Percentiles rank a stretch among this genome's conserved stretches.
These are phyloP conservation scores for Mus spretus DNA, from an alignment of 2,797 vertebrate species.

Conservation along the genomic window DNA sequence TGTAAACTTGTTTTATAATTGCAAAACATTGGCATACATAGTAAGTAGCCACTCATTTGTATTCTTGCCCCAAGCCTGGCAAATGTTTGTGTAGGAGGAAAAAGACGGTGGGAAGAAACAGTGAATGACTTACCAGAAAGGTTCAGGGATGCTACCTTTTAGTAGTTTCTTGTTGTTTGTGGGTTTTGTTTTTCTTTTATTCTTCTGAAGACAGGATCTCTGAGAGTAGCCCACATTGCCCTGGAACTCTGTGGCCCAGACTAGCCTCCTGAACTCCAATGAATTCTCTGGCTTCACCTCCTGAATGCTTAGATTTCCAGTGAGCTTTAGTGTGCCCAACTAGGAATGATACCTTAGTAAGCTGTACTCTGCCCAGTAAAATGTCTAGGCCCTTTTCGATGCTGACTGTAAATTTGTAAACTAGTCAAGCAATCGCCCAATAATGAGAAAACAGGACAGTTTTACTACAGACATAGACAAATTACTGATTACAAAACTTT, in stretches of 20 bases:
- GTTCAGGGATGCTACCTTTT: no score
- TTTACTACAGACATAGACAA: conserved; percentile 2
- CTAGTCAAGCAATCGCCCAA: neutral
- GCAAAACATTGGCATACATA: neutral
- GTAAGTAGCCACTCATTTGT: neutral
- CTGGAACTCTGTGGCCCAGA: neutral
- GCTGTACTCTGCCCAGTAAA: neutral
- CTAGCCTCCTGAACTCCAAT: neutral
- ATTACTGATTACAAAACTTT: conserved; percentile 10
- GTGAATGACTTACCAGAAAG: neutral
- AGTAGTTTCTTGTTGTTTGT: neutral
- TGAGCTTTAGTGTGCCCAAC: no score
- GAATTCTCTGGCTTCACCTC: neutral
- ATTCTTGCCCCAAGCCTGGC: neutral
- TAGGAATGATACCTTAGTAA: neutral
- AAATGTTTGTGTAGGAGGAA: neutral
- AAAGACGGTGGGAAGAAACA: neutral
- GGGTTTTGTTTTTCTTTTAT: neutral
- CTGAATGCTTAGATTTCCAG: neutral
- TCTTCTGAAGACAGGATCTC: neutral
- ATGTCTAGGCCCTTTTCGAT: neutral
- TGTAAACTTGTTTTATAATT: conserved; percentile 10
- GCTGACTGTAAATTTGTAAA: conserved; percentile 30
- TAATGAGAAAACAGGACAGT: conserved; percentile 16
- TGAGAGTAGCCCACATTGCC: neutral